Evolutionary conservation across 2,888 invertebrate species (phyloP), one percentile per base, ranked within the genome.

Genomic region (Zygothrica quintamaculata): DNA sequence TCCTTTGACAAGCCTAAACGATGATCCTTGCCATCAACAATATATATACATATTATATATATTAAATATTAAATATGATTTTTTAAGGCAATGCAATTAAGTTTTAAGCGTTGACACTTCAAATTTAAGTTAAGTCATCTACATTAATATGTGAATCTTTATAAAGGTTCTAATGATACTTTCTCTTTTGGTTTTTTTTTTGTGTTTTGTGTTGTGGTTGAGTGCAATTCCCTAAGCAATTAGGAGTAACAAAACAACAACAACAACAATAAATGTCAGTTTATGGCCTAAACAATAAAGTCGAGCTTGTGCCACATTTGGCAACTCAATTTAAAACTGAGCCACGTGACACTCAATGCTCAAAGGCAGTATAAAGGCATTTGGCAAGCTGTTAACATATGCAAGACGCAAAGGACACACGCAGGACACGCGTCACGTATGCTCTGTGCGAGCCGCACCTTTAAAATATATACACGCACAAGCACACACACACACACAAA

Each of bases 301-400:
- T 37, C 47, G 5, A 37, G 18, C 39, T 18, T 16, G 15, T 40
- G 26, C 16, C 58, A 53, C 47, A 48, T 42, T 62, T 57, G 55
- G 57, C 40, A 71, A 71, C 68, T 77, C 68, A 77, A 78, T 77
- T 77, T 68, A 44, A 75, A 75, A 75, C 48, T 58, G 69, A 52
- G 75, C 62, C 77, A 75, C 77, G 75, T 75, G 75, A 74, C 70
- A 64, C 55, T 50, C 40, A 13, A 33, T 18, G 36, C 57, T 61
- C 39, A 48, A 53, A 50, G 44, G 26, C 34, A 31, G 42, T 34
- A 48, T 15, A 48, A 29, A 36, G 34, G 8, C 56, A 57, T 52
- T 56, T 57, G 26, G 26, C 40, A 13, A 34, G 12, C 55, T 70
- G 58, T 51, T 70, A 65, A 60, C 62, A 59, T 59, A 72, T 62